These are phyloP conservation scores for Numida meleagris DNA, from an alignment of 2,113 vertebrate species.

Conservation along the genomic window DNA sequence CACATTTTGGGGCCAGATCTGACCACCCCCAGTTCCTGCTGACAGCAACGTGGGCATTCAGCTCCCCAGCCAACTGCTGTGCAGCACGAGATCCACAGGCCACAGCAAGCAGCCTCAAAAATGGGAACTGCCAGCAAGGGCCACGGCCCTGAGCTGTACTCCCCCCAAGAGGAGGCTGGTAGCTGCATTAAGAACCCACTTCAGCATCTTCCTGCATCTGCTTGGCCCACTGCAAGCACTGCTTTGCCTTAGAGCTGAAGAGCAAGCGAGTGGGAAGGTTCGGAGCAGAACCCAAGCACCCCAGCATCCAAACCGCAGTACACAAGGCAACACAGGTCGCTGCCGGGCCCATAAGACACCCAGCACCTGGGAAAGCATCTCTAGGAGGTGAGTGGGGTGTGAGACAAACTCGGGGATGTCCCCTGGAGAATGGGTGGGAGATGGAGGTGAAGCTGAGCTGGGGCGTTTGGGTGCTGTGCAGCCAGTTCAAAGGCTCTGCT, in stretches of 20 bases:
- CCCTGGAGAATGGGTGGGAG: rapidly evolving
- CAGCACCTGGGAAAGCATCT: neutral
- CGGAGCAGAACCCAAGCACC: rapidly evolving
- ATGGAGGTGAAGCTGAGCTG: rapidly evolving
- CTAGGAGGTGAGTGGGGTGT: neutral
- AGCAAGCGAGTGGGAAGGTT: rapidly evolving
- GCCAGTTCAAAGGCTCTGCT: neutral
- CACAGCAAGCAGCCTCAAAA: neutral
- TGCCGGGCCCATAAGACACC: rapidly evolving
- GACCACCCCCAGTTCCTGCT: neutral
- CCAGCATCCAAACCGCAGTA: neutral
- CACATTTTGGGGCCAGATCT: neutral
- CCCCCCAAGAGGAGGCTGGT: neutral
- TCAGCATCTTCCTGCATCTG: neutral
- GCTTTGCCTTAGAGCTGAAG: rapidly evolving
- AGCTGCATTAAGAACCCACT: neutral
- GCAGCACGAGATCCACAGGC: neutral
- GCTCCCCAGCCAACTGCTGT: rapidly evolving
- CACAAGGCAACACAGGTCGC: rapidly evolving
- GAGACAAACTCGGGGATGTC: neutral
- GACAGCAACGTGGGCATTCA: rapidly evolving
- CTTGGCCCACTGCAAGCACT: neutral
- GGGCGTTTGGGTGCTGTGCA: neutral
- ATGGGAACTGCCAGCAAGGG: neutral
- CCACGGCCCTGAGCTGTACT: neutral